Base-by-base conservation (phyloP, 2,888 invertebrate genomes). In the Eupithecia inturbata region DNA sequence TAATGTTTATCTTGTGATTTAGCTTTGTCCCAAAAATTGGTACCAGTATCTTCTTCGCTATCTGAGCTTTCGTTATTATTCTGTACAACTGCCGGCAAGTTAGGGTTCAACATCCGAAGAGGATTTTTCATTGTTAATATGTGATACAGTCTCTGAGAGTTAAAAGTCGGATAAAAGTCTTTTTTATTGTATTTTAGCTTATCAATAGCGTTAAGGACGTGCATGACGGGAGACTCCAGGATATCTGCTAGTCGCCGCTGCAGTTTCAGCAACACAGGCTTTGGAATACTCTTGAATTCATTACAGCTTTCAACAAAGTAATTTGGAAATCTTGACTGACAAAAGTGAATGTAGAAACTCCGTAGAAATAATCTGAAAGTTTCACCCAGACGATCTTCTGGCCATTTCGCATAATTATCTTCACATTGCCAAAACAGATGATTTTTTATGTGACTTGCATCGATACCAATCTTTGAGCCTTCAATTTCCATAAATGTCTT, bases 351-450 rank as follows among this genome's bases (percentile, higher is more conserved):
- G 82, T 96, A 96, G 75, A 98, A 95, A 19, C 95, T 95, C 68
- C 94, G 91, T 10, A 98, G 91, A 78, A 97, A 95, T 14, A 95
- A 87, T 67, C 96, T 87, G 19, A 97, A 84, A 33, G 96, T 95
- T 83, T 96, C 96, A 3, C 97, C 98, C 2, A 97, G 91, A 69
- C 96, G 95, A 84, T 97, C 96, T 84, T 97, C 97, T 0, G 96
- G 96, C 97, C 97, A 97, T 75, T 95, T 95, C 0, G 95, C 95
- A 80, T 95, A 96, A 81, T 96, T 96, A 75, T 96, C 95, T 89
- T 98, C 97, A 81, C 97, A 96, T 89, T 97, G 95, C 96, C 97
- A 97, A 87, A 97, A 97, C 41, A 98, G 88, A 82, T 96, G 96
- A 78, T 96, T 96, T 71, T 97, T 95, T 49, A 98, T 95, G 83